These are phyloP conservation scores for Drosophila quasianomalipes DNA, from an alignment of 2,888 invertebrate species.

Conservation along the genomic window DNA sequence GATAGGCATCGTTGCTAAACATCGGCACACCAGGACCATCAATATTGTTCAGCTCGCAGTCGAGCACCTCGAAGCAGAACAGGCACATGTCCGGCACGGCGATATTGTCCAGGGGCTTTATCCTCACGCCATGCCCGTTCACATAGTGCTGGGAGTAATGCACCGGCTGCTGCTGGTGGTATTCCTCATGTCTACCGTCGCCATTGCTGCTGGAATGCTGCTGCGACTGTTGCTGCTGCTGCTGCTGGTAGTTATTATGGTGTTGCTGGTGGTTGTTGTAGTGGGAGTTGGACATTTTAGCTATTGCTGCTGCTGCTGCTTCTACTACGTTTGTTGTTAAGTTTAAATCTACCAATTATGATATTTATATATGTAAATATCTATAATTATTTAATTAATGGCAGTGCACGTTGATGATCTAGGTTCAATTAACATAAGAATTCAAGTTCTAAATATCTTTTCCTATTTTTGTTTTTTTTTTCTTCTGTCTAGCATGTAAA, in stretches of 20 bases:
- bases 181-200: slow-evolving; percentile 53
- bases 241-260: slow-evolving; percentile 63
- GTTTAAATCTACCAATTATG: slow-evolving; percentile 58
- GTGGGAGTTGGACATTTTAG: slow-evolving; percentile 73
- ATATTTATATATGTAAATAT: slow-evolving; percentile 47
- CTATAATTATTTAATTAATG: slow-evolving; percentile 72
- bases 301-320: slow-evolving; percentile 20
- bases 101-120: slow-evolving; percentile 86
- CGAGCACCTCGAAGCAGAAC: slow-evolving; percentile 99
- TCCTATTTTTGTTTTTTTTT: slow-evolving; percentile 3
- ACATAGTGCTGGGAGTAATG: slow-evolving; percentile 77
- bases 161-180: slow-evolving; percentile 67
- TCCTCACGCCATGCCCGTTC: slow-evolving; percentile 84
- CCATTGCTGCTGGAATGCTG: slow-evolving; percentile 67
- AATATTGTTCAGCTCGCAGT: slow-evolving; percentile 96
- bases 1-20: slow-evolving; percentile 98
- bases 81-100: slow-evolving; percentile 98
- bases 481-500: slow-evolving; percentile 42
- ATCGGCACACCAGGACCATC: slow-evolving; percentile 96
- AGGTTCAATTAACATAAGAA: slow-evolving; percentile 68
- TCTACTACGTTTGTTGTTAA: slow-evolving; percentile 40
- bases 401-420: slow-evolving; percentile 82
- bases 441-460: slow-evolving; percentile 47
- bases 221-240: slow-evolving; percentile 55
- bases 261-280: slow-evolving; percentile 69